Evolutionary conservation across 2,113 vertebrate genomes (phyloP).

Genomic region (Peucedramus taeniatus): DNA sequence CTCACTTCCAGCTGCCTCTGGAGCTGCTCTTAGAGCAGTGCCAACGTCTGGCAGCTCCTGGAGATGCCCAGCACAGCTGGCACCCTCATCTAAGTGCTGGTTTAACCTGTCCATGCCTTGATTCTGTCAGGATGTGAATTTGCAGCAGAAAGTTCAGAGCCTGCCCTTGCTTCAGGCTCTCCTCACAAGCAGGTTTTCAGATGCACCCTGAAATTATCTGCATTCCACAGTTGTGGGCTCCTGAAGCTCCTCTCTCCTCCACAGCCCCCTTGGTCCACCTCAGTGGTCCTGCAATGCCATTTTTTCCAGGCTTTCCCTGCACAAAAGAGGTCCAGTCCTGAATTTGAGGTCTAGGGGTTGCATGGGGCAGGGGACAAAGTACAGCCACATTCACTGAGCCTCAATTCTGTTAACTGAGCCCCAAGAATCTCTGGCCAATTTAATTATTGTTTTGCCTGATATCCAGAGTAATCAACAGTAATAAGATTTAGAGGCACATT

Average conservation of each 20-base stretch:
- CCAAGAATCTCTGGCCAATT: neutral
- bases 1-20: neutral
- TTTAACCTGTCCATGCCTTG: neutral
- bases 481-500: neutral
- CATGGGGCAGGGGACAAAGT: accelerated
- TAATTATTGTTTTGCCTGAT: neutral
- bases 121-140: neutral
- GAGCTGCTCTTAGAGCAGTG: neutral
- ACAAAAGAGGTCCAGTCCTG: accelerated
- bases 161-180: neutral
- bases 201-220: neutral
- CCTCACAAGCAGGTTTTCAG: neutral
- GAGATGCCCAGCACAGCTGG: neutral
- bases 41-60: neutral
- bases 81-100: neutral
- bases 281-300: too few species aligned
- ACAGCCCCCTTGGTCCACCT: neutral
- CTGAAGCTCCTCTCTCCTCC: neutral
- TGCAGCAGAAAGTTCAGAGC: neutral
- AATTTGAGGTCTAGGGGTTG: neutral
- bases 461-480: conserved; percentile 24
- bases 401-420: neutral
- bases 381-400: neutral
- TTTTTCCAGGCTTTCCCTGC: neutral
- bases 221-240: neutral